Evolutionary conservation across 2,888 invertebrate species (phyloP).

Genomic region (Sarcophaga caerulescens): DNA sequence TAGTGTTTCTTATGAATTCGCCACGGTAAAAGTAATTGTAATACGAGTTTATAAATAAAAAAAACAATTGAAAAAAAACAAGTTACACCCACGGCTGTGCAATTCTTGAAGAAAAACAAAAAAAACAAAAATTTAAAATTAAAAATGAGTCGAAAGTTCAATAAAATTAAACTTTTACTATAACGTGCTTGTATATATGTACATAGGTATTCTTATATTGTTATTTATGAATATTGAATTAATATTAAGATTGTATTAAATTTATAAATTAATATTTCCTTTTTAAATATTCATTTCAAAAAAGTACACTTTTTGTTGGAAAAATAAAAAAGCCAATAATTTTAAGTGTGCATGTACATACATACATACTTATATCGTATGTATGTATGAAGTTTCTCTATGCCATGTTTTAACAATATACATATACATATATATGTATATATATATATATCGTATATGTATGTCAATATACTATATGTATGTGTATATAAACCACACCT

Average conservation of each 20-base stretch:
- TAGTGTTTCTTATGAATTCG: conserved; percentile 17
- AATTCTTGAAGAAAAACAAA: neutral
- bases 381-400: too few relatives aligned
- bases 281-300: too few relatives aligned
- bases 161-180: conserved; percentile 24
- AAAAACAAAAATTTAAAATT: neutral
- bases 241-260: too few relatives aligned
- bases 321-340: too few relatives aligned
- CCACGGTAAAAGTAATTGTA: conserved; percentile 46
- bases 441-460: neutral
- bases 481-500: conserved; percentile 55
- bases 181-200: neutral
- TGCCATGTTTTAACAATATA: too few relatives aligned
- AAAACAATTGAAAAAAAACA: neutral
- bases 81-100: conserved; percentile 48
- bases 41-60: conserved; percentile 33
- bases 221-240: too few relatives aligned
- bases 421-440: neutral
- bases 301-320: too few relatives aligned
- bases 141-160: conserved; percentile 45
- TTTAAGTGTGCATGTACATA: too few relatives aligned
- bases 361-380: too few relatives aligned
- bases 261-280: too few relatives aligned
- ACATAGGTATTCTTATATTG: neutral
- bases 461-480: neutral